Conservation (phyloP, 2,888 invertebrate genomes). For the Cinara cedri region DNA sequence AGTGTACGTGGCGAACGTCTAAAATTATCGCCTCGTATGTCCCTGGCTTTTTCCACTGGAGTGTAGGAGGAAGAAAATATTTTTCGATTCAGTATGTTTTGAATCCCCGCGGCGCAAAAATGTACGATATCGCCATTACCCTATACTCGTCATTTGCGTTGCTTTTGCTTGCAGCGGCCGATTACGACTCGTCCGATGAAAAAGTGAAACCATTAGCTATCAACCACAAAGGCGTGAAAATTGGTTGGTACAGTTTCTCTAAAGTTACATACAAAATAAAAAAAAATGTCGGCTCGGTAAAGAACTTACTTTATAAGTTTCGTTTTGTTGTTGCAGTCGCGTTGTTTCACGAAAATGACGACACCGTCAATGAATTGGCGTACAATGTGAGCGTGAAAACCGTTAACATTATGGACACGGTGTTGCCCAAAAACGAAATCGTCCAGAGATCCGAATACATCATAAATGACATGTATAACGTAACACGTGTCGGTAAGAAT, state of each 20-base stretch:
- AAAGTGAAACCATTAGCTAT: neutral
- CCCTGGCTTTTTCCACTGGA: conserved; percentile 10
- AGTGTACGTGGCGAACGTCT: neutral
- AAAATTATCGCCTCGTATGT: conserved; percentile 41
- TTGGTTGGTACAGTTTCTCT: conserved; percentile 7
- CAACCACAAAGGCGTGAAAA: conserved; percentile 22
- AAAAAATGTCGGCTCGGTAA: neutral
- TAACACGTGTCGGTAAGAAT: conserved; percentile 39
- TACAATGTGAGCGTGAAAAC: conserved; percentile 42
- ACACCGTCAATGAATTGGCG: conserved; percentile 29
- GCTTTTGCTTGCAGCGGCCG: neutral
- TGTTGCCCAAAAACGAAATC: conserved; percentile 38
- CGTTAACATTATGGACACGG: conserved; percentile 36
- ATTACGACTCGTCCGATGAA: neutral
- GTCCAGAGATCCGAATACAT: conserved; percentile 18
- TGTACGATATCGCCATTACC: neutral
- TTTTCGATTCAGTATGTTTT: conserved; percentile 19
- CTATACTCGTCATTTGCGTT: neutral
- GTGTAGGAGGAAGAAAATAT: conserved; percentile 22
- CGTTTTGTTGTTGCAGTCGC: conserved; percentile 17
- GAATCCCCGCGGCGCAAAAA: neutral
- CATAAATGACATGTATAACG: conserved; percentile 35
- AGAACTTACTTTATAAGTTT: neutral
- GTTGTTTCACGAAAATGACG: conserved; percentile 41
- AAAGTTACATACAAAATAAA: too few species aligned